phyloP scores from a whole-genome alignment of 1,140 invertebrate genomes.

The Pectinophora gossypiella region DNA sequence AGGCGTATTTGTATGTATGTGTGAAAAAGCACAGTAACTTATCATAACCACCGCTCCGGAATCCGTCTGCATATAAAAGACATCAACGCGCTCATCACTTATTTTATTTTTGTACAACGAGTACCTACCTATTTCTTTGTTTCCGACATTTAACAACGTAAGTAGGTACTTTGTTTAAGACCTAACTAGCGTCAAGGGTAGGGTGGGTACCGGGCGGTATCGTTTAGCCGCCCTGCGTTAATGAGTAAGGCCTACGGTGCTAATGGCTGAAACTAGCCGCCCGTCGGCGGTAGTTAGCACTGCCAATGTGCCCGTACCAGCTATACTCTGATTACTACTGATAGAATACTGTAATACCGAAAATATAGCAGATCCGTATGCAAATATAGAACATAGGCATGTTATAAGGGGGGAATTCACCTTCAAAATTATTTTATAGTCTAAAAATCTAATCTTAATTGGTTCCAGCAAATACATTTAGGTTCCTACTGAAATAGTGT shows the following conservation, averaged over 20 bases:
- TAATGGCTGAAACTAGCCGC: constrained; percentile 68
- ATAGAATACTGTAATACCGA: too few species aligned
- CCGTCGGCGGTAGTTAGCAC: constrained; percentile 51
- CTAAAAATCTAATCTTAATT: too few species aligned
- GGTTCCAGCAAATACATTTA: too few species aligned
- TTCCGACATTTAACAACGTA: neutral
- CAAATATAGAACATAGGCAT: too few species aligned
- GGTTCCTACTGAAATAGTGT: too few species aligned
- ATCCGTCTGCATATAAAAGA: neutral
- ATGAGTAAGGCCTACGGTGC: constrained; percentile 63
- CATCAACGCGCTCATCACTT: neutral
- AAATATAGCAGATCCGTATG: too few species aligned
- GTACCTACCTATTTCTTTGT: neutral
- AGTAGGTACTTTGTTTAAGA: neutral
- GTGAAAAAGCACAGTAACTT: too few species aligned
- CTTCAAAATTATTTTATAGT: too few species aligned
- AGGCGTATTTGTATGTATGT: too few species aligned
- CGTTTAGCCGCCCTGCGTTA: constrained; percentile 59
- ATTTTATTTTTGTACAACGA: neutral
- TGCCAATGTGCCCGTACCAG: neutral
- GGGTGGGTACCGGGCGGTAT: constrained; percentile 33
- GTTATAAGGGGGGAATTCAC: too few species aligned
- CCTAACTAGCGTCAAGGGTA: constrained; percentile 34
- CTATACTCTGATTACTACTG: neutral
- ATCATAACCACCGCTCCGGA: too few species aligned